These are phyloP conservation scores for Lonchura striata DNA, from an alignment of 2,113 vertebrate species.

Conservation along the genomic window DNA sequence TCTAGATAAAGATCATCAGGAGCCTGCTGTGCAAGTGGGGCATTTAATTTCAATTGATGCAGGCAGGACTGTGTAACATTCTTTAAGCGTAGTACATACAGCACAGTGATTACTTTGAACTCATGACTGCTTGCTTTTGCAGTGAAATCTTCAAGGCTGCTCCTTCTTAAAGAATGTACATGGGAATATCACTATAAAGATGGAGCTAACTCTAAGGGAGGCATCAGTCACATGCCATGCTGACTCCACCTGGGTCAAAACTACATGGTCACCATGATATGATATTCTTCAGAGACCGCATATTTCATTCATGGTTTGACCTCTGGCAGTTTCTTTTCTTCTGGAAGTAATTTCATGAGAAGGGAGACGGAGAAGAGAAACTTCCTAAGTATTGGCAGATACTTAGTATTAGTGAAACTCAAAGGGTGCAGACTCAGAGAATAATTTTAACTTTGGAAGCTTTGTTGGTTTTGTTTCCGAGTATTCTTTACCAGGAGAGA, in stretches of 20 bases:
- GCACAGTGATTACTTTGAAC: neutral
- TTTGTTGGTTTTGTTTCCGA: neutral
- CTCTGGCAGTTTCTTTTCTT: neutral
- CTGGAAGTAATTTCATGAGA: neutral
- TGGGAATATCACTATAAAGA: neutral
- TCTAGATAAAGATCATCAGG: neutral
- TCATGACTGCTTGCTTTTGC: neutral
- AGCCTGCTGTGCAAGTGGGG: neutral
- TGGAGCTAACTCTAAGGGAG: neutral
- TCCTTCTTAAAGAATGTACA: neutral
- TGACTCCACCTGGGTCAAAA: neutral
- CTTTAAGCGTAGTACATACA: neutral
- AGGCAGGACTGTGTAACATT: neutral
- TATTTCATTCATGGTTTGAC: neutral
- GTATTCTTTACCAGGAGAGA: neutral
- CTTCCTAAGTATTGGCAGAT: neutral
- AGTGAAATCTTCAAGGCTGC: neutral
- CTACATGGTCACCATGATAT: neutral
- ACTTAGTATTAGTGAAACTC: neutral
- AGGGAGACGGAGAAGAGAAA: neutral
- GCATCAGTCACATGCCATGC: too few relatives aligned
- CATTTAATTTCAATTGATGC: rapidly evolving
- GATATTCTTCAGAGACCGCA: neutral
- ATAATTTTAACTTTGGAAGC: neutral
- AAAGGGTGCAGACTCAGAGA: rapidly evolving